Base-by-base conservation (phyloP, 2,113 vertebrate genomes). In the Salvelinus sp. region DNA sequence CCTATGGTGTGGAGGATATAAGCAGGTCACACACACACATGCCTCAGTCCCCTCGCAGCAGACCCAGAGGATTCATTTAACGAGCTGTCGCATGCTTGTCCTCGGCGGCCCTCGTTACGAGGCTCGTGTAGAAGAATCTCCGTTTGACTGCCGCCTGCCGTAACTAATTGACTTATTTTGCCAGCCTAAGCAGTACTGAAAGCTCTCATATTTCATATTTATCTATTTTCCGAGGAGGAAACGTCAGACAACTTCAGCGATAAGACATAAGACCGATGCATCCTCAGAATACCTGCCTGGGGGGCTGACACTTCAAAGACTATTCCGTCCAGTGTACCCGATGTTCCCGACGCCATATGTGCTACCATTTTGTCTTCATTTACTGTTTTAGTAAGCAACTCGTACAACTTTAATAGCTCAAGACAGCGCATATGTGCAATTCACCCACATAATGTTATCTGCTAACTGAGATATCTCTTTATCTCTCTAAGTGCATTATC, bases 91-190 rank as follows among this genome's bases (percentile, higher is more conserved):
- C 86, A 90, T 76, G 85, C 88, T 87, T 86, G 87, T 88, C 88
- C 90, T 89, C 71, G 84, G 74, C 72, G 88, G 70, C 90, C 89
- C 91, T 92, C 77, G 88, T 92, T 92, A 92, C 88, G 83, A 85
- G 88, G 88, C 85, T 88, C 91, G 81, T 84, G 86, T 88, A 86
- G 82, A 89, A 86, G 80, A 89, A 88, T 91, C 88, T 90, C 85
- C 84, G 78, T 91, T 89, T 88, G 88, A 90, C 90, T 89, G 88
- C 87, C 78, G 88, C 85, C 85, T 89, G 89, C 89, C 86, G 85
- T 88, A 83, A 90, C 91, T 91, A 91, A 93, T 91, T 90, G 85
- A 90, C 89, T 92, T 92, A 90, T 91, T 89, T 87, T 88, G 85
- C 86, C 69, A 78, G 84, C 83, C 88, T 91, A 91, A 91, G 90